Base-by-base conservation (phyloP, 2,797 vertebrate species). In the Cyprinodon diabolis region DNA sequence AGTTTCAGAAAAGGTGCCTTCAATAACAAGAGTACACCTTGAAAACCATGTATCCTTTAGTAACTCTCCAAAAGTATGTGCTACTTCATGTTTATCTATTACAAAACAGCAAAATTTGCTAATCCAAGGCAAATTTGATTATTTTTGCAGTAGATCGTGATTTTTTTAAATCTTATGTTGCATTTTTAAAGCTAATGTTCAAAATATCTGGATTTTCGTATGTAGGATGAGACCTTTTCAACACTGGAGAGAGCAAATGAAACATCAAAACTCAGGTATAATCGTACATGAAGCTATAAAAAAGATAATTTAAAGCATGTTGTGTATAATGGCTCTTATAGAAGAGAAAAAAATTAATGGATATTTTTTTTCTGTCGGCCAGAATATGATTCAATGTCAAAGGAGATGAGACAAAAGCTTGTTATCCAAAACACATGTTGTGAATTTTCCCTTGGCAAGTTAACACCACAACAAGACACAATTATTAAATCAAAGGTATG, bases 361-460 rank as follows among this genome's bases (percentile, higher is more conserved):
- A 81, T 68, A 57, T 76, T 74, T 63, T 81, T 45, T 37, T 83
- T 72, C 76, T 66, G 81, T 74, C 78, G 66, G 68, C 67, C 72
- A 86, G 80, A 56, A 40, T 52, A 52, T 17, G 23, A 9, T 71
- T 66, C 51, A 52, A 69, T 79, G 78, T 80, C 70, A 55, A 55
- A 75, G 72, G 56, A 80, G 30, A 55, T 68, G 63, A 73, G 1
- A 30, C 45, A 74, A 65, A 71, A 89, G 52, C 30, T 47, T 70
- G 21, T 1, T 17, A 68, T 78, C 35, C 52, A 43, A 73, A 62
- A 66, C 55, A 78, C 54, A 72, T 25, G 80, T 55, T 62, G 68
- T 14, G 72, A 66, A 83, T 78, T 62, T 10, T 66, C 14, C 30
- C 17, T 49, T 35, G 65, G 14, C 70, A 62, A 79, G 65, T 87